Base-by-base conservation (phyloP, 1,140 invertebrate genomes). In the Eriocheir sinensis region DNA sequence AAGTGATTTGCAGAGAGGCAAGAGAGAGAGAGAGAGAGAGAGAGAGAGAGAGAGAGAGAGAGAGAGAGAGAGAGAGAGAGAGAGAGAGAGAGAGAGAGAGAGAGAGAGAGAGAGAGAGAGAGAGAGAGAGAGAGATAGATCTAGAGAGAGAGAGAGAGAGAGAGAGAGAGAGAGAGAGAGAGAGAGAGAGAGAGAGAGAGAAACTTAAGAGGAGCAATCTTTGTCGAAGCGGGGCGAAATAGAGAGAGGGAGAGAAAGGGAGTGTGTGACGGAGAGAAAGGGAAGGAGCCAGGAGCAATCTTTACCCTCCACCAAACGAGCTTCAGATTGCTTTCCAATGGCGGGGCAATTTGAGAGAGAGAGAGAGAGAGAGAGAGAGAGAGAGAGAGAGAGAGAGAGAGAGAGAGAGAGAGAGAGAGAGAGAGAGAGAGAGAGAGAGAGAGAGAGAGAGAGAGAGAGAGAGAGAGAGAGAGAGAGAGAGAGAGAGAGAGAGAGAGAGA, bases 71-170 rank as follows among this genome's bases (percentile, higher is more conserved):
- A 32, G n/a, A 27, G 27, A 9, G 8, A 9, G 9, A 27, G 9
- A 27, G 27, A 8, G 27, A 27, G 27, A 27, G 27, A 27, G 80
- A 83, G n/a, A 83, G n/a, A 30, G n/a, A 30, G 34, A 32, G 34
- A 83, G 80, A 83, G n/a, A 32, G n/a, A 83, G n/a, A 83, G 80
- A 83, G 34, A 83, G 34, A 83, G n/a, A 83, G n/a, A 83, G 80
- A 48, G 44, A 48, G 44, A 48, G 44, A 48, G 44, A 48, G 44
- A 48, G 44, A 48, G 44, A 48, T 4, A 48, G 44, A 48, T n/a
- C 27, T 21, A 72, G 60, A 72, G 60, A 36, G 83, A 86, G 83
- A 86, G 83, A 36, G 83, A 85, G 83, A 85, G 83, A 85, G 83
- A 85, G 83, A 85, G 83, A 85, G 32, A 86, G 83, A 86, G 32